Base-by-base conservation (phyloP, 2,797 vertebrate species). In the Cossypha polioptera region DNA sequence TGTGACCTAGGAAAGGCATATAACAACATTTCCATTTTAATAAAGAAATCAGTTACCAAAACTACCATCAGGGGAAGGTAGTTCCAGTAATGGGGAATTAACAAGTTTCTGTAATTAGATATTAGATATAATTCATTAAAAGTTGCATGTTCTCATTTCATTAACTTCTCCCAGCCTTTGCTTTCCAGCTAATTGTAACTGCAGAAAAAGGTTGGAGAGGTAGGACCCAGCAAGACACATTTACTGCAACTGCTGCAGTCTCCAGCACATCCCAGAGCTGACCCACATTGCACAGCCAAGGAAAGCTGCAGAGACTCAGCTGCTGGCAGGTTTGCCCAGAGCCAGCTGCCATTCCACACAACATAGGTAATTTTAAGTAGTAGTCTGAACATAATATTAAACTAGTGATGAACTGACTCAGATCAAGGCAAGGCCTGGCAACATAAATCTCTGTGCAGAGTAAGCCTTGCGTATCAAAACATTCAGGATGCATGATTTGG, bases 231-330 rank as follows among this genome's bases (percentile, higher is more conserved):
- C 21, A 69, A 61, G 40, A 48, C n/a, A 31, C 3, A 6, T 29
- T 18, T 14, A 18, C 36, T 53, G 53, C 33, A 63, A 29, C 13
- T 65, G n/a, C n/a, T 33, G 9, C 29, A 35, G n/a, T 6, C 61
- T 20, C 40, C 16, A 50, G 58, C 31, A 14, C 13, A 3, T 5
- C 47, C 13, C 1, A 2, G 55, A 55, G 36, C 40, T 4, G 4
- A 55, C 6, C 53, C 51, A 47, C 12, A 28, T 0, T 5, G 8
- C 16, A 10, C 0, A 0, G 40, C 4, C 61, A 61, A 16, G 26
- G 21, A 54, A 11, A 82, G 29, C 48, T 33, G 31, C 6, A 78
- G 19, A 26, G n/a, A 28, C 35, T 61, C 33, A 13, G 26, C 31
- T 51, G 8, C 2, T 35, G 22, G 43, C 38, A 82, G 24, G n/a